Base-by-base conservation (phyloP, 1,140 invertebrate species). In the Musca domestica region DNA sequence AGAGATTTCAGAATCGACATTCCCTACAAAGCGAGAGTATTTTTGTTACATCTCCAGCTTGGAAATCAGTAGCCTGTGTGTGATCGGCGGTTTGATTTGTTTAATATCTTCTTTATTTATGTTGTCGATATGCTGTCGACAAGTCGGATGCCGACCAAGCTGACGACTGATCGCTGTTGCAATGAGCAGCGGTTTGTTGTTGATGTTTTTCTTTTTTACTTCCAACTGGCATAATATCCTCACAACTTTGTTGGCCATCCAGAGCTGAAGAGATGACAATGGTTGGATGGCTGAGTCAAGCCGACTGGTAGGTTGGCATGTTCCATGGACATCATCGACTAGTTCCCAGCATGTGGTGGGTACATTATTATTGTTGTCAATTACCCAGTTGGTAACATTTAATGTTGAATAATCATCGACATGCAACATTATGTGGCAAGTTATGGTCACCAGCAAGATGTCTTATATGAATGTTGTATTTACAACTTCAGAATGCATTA, bases 21-120 rank as follows among this genome's bases (percentile, higher is more conserved):
- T 41, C 34, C 34, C 10, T 41, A n/a, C n/a, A n/a, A n/a, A n/a
- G n/a, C n/a, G n/a, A n/a, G n/a, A 41, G 34, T 12, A 41, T 41
- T 5, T 41, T 2, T 41, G 34, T 12, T 41, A 41, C 34, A 41
- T 41, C 5, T 12, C 5, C 34, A 41, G 10, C 34, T 41, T 12
- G 6, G 10, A 41, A 41, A 41, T 41, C 34, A 61, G 56, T 61
- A 61, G 56, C 56, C 34, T 61, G n/a, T 61, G 27, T 61, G 56
- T 61, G 56, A 61, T 61, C 56, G 41, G 7, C 17, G 7, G 56
- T n/a, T 61, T 61, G 56, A 61, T 61, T 61, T 61, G 56, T 41
- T 61, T 61, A 61, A 61, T 61, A 61, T 61, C 56, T 61, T 61
- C 56, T 61, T 61, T 61, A 61, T 61, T 61, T 61, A 61, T 61